These are phyloP conservation scores for Oscheius sp. DNA, from an alignment of 2,888 invertebrate genomes.

Conservation along the genomic window DNA sequence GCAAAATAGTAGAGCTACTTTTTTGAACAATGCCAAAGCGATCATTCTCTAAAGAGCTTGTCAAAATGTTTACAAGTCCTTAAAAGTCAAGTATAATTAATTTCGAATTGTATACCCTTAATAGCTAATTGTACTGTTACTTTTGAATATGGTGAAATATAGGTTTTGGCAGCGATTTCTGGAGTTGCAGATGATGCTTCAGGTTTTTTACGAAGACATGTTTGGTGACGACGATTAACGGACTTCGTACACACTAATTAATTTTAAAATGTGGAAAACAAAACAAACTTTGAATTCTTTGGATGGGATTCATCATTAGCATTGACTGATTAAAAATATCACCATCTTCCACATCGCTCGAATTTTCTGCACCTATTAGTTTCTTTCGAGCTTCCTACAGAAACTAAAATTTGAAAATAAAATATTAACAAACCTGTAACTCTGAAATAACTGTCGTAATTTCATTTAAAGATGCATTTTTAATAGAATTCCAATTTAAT, in stretches of 20 bases:
- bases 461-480: background rate
- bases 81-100: background rate
- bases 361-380: background rate
- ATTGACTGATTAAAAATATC: constrained; percentile 12
- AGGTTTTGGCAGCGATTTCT: background rate
- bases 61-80: background rate
- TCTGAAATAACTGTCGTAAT: background rate
- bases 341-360: background rate
- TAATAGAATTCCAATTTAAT: constrained; percentile 1
- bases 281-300: constrained; percentile 7
- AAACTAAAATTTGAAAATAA: background rate
- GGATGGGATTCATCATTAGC: constrained; percentile 5
- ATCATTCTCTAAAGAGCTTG: constrained; percentile 1
- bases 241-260: constrained; percentile 4
- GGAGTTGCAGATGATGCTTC: background rate
- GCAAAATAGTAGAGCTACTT: background rate
- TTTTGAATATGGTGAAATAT: background rate
- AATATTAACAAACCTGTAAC: background rate
- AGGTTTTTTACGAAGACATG: background rate
- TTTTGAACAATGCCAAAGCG: constrained; percentile 5
- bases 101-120: background rate
- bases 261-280: background rate
- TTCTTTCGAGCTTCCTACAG: background rate
- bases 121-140: background rate
- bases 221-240: constrained; percentile 2